Base-by-base conservation (phyloP, 1,140 invertebrate species). In the Diorhabda carinulata region DNA sequence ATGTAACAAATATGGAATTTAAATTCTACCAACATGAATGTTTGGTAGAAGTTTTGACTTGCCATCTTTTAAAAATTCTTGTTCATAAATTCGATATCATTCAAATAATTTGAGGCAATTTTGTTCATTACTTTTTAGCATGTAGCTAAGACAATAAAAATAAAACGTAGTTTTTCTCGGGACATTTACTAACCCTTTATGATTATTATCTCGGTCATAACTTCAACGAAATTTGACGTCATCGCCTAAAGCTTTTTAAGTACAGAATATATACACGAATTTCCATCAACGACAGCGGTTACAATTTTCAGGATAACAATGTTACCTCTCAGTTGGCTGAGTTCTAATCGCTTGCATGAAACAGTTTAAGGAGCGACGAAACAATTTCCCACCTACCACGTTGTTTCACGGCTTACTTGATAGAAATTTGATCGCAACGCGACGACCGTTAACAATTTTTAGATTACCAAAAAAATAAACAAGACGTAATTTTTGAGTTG, bases 231-330 rank as follows among this genome's bases (percentile, higher is more conserved):
- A 42, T 42, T 62, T 43, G 8, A 42, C 41, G 10, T 60, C 43
- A 43, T 42, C 8, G 43, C 9, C 61, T n/a, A 8, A 43, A 41
- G 25, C 47, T 52, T 52, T 41, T 62, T 43, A 43, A 42, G 43
- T 40, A 43, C 25, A 43, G 43, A n/a, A 40, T 42, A 43, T 43
- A 43, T 8, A 57, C 42, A 56, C 64, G 66, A 70, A 69, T 70
- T 70, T 70, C 68, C 59, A 70, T 70, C 68, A 65, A 43, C 64
- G 64, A 10, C 68, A 65, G 57, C 64, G 64, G 43, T 60, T 57
- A 70, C 68, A 70, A 70, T 70, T 70, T 70, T 62, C 63, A 65
- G 44, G 61, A 57, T 70, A 70, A 70, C 68, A 64, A 64, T 64
- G 68, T 70, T 70, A 70, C 47, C 45, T 66, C 45, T 59, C 68